These are phyloP conservation scores for Heliopora coerulea DNA, from an alignment of 92 coral and sea anemone species.

Conservation along the genomic window DNA sequence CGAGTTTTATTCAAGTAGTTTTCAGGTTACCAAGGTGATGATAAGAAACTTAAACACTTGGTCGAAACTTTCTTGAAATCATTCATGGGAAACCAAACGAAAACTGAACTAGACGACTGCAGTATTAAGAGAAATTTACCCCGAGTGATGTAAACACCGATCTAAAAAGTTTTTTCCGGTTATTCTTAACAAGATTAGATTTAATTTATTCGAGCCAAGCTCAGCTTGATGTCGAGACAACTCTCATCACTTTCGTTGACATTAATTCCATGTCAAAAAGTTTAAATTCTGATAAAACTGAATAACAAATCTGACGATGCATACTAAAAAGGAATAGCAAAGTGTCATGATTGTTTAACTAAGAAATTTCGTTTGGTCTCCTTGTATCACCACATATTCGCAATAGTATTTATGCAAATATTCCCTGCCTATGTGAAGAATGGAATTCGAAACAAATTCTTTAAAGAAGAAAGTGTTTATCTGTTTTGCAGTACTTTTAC, in stretches of 20 bases:
- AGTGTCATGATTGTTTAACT: too few species aligned
- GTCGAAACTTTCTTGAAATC: slow-evolving; percentile 3
- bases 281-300: background rate
- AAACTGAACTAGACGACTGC: too few species aligned
- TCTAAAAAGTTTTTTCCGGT: too few species aligned
- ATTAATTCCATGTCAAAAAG: too few species aligned
- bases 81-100: too few species aligned
- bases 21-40: slow-evolving; percentile 19
- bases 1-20: slow-evolving; percentile 12
- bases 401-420: background rate
- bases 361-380: too few species aligned
- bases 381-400: background rate
- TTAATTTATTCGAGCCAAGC: background rate
- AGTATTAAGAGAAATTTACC: too few species aligned
- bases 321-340: too few species aligned
- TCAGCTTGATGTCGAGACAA: background rate
- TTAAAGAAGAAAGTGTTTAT: background rate
- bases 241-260: too few species aligned
- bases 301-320: background rate
- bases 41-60: slow-evolving; percentile 13
- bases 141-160: background rate
- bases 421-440: background rate
- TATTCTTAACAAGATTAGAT: background rate
- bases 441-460: background rate
- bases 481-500: too few species aligned